A percentile compares a stretch with the other conserved stretches of the same genome.
Evolutionary conservation across 2,113 vertebrate species (phyloP).

Genomic region (Pelmatolapia mariae): DNA sequence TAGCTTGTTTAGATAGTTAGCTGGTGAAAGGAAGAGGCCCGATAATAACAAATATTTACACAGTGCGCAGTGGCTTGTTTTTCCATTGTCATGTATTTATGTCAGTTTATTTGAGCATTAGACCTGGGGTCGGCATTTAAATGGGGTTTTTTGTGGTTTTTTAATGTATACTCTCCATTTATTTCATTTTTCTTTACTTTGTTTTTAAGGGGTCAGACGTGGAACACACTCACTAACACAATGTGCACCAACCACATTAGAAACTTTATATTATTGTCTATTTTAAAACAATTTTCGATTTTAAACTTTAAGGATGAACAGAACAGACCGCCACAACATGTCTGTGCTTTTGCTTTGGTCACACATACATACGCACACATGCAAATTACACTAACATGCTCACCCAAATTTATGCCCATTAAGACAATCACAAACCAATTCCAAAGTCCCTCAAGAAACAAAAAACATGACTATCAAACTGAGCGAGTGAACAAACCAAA

Average conservation of each 20-base stretch:
- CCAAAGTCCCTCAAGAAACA: conserved; percentile 48
- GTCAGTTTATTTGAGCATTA: background rate
- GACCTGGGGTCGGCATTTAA: background rate
- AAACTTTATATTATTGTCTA: background rate
- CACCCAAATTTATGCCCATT: conserved; percentile 27
- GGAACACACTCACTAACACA: background rate
- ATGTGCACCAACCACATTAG: background rate
- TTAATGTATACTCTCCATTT: background rate
- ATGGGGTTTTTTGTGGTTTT: background rate
- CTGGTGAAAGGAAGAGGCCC: background rate
- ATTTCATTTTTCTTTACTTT: background rate
- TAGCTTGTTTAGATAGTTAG: background rate
- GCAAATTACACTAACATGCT: background rate
- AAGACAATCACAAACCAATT: conserved; percentile 39
- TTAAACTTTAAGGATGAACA: background rate
- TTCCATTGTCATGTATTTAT: background rate
- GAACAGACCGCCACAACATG: background rate
- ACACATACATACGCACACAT: background rate
- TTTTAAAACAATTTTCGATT: background rate
- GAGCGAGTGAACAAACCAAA: conserved; percentile 36
- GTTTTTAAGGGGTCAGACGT: background rate
- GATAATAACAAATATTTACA: background rate
- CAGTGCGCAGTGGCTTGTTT: background rate
- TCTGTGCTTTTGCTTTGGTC: background rate
- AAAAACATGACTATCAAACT: conserved; percentile 47